phyloP scores from a whole-genome alignment of 2,888 invertebrate genomes.

The Flexamia atlantica region DNA sequence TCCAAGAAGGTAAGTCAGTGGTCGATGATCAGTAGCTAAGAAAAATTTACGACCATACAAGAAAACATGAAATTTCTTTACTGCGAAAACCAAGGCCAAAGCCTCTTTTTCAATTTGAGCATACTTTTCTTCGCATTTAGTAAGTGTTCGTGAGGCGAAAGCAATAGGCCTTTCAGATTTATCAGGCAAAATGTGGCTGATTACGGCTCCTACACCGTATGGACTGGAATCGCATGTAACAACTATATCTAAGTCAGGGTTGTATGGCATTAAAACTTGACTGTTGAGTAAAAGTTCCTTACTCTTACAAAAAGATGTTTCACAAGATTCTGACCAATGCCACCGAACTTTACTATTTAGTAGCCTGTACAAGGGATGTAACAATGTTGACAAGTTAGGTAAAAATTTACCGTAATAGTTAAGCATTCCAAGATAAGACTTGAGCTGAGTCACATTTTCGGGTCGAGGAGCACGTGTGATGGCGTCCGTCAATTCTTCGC shows the following conservation, averaged over 20 bases:
- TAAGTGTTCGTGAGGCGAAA: conserved; percentile 29
- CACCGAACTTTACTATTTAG: not conserved
- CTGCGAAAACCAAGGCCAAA: conserved; percentile 55
- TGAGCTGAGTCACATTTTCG: too few relatives aligned
- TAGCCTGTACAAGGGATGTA: not conserved
- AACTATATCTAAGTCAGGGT: conserved; percentile 3
- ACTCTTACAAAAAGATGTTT: not conserved
- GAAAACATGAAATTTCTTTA: conserved; percentile 60
- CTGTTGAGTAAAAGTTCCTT: not conserved
- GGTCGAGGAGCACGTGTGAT: too few relatives aligned
- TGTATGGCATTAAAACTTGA: not conserved
- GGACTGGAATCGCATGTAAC: conserved; percentile 48
- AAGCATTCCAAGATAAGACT: too few relatives aligned
- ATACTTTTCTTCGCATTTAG: conserved; percentile 16
- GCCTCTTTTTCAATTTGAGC: conserved; percentile 60
- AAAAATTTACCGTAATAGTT: too few relatives aligned
- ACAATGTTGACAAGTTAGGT: too few relatives aligned
- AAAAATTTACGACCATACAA: conserved; percentile 44
- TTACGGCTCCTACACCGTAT: conserved; percentile 50
- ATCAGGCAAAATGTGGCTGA: conserved; percentile 30
- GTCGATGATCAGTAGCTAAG: not conserved
- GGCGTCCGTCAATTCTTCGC: too few relatives aligned
- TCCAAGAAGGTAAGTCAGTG: not conserved
- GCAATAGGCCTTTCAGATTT: not conserved
- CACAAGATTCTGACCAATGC: not conserved